These are phyloP conservation scores for Lophius piscatorius DNA, from an alignment of 2,113 vertebrate species.

Conservation along the genomic window DNA sequence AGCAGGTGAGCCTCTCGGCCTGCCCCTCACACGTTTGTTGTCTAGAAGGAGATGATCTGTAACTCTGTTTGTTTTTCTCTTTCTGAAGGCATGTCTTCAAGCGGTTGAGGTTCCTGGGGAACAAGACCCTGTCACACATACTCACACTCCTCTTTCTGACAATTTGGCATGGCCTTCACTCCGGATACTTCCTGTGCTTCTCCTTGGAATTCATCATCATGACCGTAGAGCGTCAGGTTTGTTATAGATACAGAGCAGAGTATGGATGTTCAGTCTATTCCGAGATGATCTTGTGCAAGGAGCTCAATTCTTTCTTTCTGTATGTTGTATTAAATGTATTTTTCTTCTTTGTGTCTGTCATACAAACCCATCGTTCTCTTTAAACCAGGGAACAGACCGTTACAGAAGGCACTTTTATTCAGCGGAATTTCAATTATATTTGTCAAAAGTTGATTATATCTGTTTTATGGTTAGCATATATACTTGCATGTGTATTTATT, in stretches of 20 bases:
- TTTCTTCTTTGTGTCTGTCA: background rate
- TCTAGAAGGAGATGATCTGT: too few relatives aligned
- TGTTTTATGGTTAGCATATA: too few relatives aligned
- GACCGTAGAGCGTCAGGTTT: slow-evolving; percentile 91
- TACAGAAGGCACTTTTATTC: background rate
- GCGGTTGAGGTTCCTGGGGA: slow-evolving; percentile 92
- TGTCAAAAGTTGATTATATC: slow-evolving; percentile 19
- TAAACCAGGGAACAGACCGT: background rate
- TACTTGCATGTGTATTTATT: slow-evolving; percentile 2
- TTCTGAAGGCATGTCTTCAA: slow-evolving; percentile 90
- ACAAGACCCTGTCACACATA: slow-evolving; percentile 89
- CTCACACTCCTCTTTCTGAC: slow-evolving; percentile 89
- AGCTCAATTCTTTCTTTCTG: background rate
- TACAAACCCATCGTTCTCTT: slow-evolving; percentile 7
- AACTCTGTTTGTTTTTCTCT: too few relatives aligned
- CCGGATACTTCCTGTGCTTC: slow-evolving; percentile 96
- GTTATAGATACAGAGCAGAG: slow-evolving; percentile 1
- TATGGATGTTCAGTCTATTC: too few relatives aligned
- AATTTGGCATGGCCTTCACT: slow-evolving; percentile 95
- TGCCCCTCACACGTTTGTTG: too few relatives aligned
- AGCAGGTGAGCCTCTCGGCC: too few relatives aligned
- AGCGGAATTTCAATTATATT: too few relatives aligned
- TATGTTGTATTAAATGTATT: background rate
- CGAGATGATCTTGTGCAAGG: background rate
- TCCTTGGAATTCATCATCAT: slow-evolving; percentile 96